Base-by-base conservation (phyloP, 2,113 vertebrate genomes). In the Micromys minutus region DNA sequence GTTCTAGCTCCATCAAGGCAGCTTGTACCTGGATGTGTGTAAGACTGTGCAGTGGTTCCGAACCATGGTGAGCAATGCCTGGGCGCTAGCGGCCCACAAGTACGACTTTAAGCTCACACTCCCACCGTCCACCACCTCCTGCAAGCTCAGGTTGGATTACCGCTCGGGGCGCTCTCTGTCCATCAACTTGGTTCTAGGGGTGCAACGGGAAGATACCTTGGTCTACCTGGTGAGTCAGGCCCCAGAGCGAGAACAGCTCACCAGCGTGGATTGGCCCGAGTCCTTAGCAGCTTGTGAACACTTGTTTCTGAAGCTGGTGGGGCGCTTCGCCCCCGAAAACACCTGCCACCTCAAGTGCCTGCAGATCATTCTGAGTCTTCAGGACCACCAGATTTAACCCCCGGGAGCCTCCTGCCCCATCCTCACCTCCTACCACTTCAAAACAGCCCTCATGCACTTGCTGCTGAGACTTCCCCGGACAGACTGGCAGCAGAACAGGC, bases 301-400 rank as follows among this genome's bases (percentile, higher is more conserved):
- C 80, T 93, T 98, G 77, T 98, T 98, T 77, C 92, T 98, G 61
- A 97, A 98, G 75, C 94, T 97, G 88, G 87, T 97, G 4, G 96
- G 97, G 69, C 97, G 97, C 34, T 97, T 97, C 47, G 93, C 95
- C 34, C 98, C 98, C 0, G 94, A 97, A 87, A 96, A 97, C 72
- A 97, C 97, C 71, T 98, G 98, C 63, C 97, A 98, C 95, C 96
- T 98, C 83, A 98, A 98, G 91, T 98, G 98, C 84, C 96, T 98
- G 67, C 98, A 98, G 96, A 97, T 98, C 93, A 84, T 98, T 77
- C 55, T 96, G 71, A 97, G 94, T 94, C 97, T 98, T 21, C 55
- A 5, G 39, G 89, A 96, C 39, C 83, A 92, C 21, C 81, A 59
- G 74, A 55, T 17, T 8, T 61, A 93, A 24, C 88, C 94, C 47